Base-by-base conservation (phyloP, 2,113 vertebrate genomes). In the Paramisgurnus dabryanus region DNA sequence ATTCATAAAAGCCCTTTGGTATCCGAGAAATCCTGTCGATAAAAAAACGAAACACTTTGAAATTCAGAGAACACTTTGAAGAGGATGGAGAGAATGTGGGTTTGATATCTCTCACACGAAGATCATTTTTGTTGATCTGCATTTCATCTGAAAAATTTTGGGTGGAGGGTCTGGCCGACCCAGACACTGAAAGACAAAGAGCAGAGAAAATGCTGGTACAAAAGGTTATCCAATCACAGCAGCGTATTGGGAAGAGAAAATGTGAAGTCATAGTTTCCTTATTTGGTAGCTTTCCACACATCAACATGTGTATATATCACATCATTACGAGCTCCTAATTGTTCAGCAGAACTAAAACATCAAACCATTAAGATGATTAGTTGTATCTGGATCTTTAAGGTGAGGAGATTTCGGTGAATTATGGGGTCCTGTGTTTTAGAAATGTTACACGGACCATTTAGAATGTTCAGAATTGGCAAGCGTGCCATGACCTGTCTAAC, bases 101-200 rank as follows among this genome's bases (percentile, higher is more conserved):
- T 55, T 41, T 66, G 63, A 77, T 77, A 64, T 77, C 55, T 61
- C 45, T 58, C 39, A 70, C 41, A 68, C 39, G 67, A 22, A 76
- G 71, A 63, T 81, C 61, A n/a, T 13, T n/a, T 65, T 65, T 39
- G 11, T 22, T 18, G 13, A 61, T 81, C 80, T 80, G 79, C 70
- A 74, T 61, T 80, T 80, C 70, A 80, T 75, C 79, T 74, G 27
- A 60, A 76, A 81, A 81, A 45, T 76, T 55, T 55, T 81, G 80
- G 80, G 80, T 76, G 71, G 80, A 81, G 80, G 72, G 65, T 50
- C 79, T 67, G 49, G 40, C 27, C 43, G n/a, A 39, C 27, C 41
- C 34, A 74, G 49, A 58, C 49, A 45, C 61, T 47, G 63, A 67
- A 67, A 74, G 70, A 80, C 34, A 74, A 43, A 71, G 68, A 64